Base-by-base conservation (phyloP, 2,113 vertebrate genomes). In the Melanotaenia duboulayi region DNA sequence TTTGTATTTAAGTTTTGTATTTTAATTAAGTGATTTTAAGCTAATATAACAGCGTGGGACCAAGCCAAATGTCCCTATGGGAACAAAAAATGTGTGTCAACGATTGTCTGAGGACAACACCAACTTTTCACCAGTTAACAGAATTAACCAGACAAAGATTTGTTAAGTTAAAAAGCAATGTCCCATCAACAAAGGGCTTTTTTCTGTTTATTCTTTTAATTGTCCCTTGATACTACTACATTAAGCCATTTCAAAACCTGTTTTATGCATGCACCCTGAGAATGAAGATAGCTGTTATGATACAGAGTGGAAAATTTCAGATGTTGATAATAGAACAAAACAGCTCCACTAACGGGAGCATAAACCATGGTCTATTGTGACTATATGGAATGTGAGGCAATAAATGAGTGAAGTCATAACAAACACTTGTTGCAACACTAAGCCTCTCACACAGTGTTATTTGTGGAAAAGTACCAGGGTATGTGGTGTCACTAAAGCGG, bases 391-490 rank as follows among this genome's bases (percentile, higher is more conserved):
- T 80, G 72, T 61, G 24, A 66, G 46, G 71, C 32, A 78, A 78
- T 84, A 77, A 65, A 80, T 65, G 58, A 54, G 35, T 22, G 12
- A 24, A 65, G 75, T 87, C 66, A 80, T 83, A 59, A 65, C n/a
- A 83, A 76, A 87, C 57, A 67, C 63, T 28, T 51, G 44, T 86
- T 82, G 78, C 82, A 75, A 82, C 74, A 72, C 49, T 54, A 16
- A 6, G 20, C 32, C 57, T 64, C 32, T 50, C 49, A 32, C 44
- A 60, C 6, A 28, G 59, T 57, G 37, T 86, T 84, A 78, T 85
- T 81, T 76, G 80, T 90, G 89, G 90, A 92, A 90, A 92, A 90
- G 71, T 90, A 92, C 86, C 66, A 80, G 74, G 19, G 74, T 46
- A 49, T 49, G 16, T 20, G 0, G 48, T 71, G 87, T 86, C 77